A percentile compares a stretch with the other conserved stretches of the same genome.
Conservation (phyloP, 2,888 invertebrate species). For the Papilio gigon region DNA sequence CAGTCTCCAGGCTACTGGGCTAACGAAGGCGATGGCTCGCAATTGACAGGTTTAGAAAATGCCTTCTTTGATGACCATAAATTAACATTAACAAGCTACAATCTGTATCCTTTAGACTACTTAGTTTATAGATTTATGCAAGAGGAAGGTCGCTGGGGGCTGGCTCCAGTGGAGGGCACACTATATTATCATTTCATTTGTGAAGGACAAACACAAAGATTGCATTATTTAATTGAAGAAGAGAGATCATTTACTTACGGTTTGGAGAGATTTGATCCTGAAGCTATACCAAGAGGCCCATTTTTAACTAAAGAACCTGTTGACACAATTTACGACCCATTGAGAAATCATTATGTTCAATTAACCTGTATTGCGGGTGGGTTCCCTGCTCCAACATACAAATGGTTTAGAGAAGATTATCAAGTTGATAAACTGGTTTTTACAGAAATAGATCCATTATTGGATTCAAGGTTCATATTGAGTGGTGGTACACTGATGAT, state of each 20-base stretch:
- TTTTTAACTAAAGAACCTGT: conserved; percentile 93
- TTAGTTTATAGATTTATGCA: conserved; percentile 90
- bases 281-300: conserved; percentile 93
- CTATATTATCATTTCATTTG: conserved; percentile 92
- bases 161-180: conserved; percentile 89
- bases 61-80: conserved; percentile 87
- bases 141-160: conserved; percentile 90
- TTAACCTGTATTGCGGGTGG: conserved; percentile 92
- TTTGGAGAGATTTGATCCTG: conserved; percentile 89
- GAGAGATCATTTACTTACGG: conserved; percentile 93
- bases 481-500: conserved; percentile 97
- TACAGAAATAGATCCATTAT: conserved; percentile 88
- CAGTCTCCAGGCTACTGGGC: conserved; percentile 89
- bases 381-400: conserved; percentile 93
- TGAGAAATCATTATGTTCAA: conserved; percentile 88
- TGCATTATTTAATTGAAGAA: conserved; percentile 87
- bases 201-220: conserved; percentile 89
- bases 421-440: conserved; percentile 89
- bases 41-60: conserved; percentile 89
- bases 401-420: conserved; percentile 95
- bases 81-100: conserved; percentile 69
- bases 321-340: conserved; percentile 91
- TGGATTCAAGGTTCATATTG: conserved; percentile 89
- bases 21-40: conserved; percentile 92
- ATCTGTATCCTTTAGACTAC: conserved; percentile 85